Conservation (phyloP, 1,140 invertebrate species). For the Melanaphis sacchari region DNA sequence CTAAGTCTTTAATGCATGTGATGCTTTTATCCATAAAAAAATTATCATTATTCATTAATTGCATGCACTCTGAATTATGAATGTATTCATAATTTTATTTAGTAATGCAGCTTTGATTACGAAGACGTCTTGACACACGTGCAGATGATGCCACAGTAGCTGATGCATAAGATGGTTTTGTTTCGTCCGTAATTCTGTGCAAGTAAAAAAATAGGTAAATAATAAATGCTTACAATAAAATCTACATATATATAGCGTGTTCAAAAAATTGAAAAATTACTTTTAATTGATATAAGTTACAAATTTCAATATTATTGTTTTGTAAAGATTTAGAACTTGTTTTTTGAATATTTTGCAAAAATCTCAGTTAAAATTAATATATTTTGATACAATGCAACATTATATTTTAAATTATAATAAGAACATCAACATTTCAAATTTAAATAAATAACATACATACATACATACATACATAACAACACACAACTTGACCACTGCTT, state of each 20-base stretch:
- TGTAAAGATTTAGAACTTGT: neutral
- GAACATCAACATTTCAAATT: no score
- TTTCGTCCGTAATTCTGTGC: neutral
- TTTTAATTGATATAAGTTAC: neutral
- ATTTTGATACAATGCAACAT: neutral
- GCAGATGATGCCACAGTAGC: conserved; percentile 27
- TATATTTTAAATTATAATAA: neutral
- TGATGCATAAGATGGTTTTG: conserved; percentile 20
- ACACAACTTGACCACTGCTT: no score
- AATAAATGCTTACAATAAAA: neutral
- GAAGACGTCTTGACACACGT: neutral
- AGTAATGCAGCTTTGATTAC: neutral
- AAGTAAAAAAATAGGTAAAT: conserved; percentile 10
- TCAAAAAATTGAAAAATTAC: neutral
- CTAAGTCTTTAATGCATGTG: neutral
- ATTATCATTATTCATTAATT: neutral
- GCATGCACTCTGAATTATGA: neutral
- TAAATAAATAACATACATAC: no score
- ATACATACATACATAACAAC: no score
- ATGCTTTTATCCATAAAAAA: neutral
- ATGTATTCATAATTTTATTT: neutral
- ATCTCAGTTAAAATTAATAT: neutral
- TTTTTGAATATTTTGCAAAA: no score
- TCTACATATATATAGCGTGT: neutral
- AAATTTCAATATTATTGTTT: neutral